A percentile compares a stretch with the other conserved stretches of the same genome.
phyloP scores from a whole-genome alignment of 1,140 invertebrate genomes.

The Anoplolepis gracilipes region DNA sequence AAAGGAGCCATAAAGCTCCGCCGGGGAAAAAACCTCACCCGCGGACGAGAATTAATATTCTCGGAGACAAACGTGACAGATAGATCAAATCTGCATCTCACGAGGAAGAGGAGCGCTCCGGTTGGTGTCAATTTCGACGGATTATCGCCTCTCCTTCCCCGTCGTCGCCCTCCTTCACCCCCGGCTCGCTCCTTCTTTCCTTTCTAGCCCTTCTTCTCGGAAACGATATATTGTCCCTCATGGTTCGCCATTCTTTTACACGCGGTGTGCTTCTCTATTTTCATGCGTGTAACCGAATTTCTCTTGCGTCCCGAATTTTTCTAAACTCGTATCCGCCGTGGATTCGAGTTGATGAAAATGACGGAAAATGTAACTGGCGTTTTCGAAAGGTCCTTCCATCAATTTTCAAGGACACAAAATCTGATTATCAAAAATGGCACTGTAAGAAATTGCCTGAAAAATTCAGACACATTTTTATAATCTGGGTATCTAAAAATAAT shows the following conservation, averaged over 20 bases:
- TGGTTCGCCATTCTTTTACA: not conserved
- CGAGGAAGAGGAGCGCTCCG: constrained; percentile 77
- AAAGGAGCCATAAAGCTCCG: constrained; percentile 70
- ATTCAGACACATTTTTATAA: too few species aligned
- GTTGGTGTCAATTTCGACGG: constrained; percentile 83
- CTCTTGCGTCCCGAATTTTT: not conserved
- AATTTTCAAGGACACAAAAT: not conserved
- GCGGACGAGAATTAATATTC: constrained; percentile 83
- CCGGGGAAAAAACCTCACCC: constrained; percentile 67
- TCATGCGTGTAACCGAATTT: not conserved
- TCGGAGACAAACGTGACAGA: constrained; percentile 83
- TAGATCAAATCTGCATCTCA: constrained; percentile 85
- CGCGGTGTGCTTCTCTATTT: constrained; percentile 12
- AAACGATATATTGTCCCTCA: not conserved
- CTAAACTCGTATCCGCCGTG: not conserved
- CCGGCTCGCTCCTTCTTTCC: not conserved
- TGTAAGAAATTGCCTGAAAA: too few species aligned
- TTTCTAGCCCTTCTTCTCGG: not conserved
- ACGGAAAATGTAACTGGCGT: not conserved
- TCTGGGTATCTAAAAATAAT: too few species aligned
- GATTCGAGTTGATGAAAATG: not conserved
- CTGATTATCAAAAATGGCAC: not conserved
- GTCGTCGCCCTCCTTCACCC: not conserved
- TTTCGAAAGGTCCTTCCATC: not conserved
- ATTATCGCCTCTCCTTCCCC: constrained; percentile 77